Evolutionary conservation across 2,888 invertebrate genomes (phyloP).

Genomic region (Sarcophaga subvicina): DNA sequence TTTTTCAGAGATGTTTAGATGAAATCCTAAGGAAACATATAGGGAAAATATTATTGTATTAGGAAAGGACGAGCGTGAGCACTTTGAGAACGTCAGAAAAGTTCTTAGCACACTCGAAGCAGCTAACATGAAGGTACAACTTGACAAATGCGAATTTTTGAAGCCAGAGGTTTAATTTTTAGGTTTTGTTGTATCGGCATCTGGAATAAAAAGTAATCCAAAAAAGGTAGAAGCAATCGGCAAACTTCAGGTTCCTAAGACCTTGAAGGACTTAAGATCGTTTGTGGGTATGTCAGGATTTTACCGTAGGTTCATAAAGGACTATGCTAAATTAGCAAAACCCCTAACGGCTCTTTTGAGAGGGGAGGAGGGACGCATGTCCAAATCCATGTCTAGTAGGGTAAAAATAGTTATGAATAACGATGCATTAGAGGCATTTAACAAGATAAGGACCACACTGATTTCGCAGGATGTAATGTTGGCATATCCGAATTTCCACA

Average conservation of each 20-base stretch:
- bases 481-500: conserved; percentile 27
- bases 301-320: conserved; percentile 1
- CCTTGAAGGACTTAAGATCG: no score
- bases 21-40: conserved; percentile 36
- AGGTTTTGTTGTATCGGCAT: conserved; percentile 13
- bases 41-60: neutral
- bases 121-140: conserved; percentile 58
- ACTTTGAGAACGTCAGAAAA: conserved; percentile 40
- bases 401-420: neutral
- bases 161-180: conserved; percentile 26
- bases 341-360: neutral
- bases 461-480: conserved; percentile 22
- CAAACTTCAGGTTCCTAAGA: neutral
- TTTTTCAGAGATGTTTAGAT: conserved; percentile 18
- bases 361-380: conserved; percentile 16
- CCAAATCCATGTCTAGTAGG: conserved; percentile 10
- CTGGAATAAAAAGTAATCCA: conserved; percentile 27
- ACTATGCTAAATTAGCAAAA: neutral
- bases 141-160: conserved; percentile 43
- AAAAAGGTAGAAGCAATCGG: neutral
- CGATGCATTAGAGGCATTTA: conserved; percentile 25
- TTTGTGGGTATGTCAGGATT: neutral
- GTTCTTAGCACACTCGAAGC: conserved; percentile 35
- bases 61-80: conserved; percentile 9
- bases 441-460: conserved; percentile 22